Percentiles rank a stretch among this genome's conserved stretches.
These are phyloP conservation scores for Trichogramma pretiosum DNA, from an alignment of 1,140 invertebrate genomes.

Conservation along the genomic window DNA sequence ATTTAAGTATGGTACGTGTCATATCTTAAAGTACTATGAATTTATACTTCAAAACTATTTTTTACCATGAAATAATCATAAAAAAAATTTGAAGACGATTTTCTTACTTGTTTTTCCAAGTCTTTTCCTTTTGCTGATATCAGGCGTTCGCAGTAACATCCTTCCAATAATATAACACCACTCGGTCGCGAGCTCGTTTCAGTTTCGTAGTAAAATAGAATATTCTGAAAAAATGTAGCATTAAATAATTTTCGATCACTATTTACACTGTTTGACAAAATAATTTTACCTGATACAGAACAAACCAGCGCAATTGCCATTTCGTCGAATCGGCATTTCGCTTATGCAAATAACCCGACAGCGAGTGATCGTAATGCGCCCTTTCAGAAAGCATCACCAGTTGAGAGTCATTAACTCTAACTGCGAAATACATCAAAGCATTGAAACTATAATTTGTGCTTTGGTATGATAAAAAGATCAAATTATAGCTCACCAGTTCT, in stretches of 20 bases:
- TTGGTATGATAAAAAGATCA: too few species aligned
- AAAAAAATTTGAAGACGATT: too few species aligned
- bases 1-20: too few species aligned
- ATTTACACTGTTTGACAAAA: neutral
- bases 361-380: slow-evolving; percentile 67
- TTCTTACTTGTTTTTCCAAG: slow-evolving; percentile 54
- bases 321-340: slow-evolving; percentile 74
- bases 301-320: slow-evolving; percentile 86
- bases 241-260: neutral
- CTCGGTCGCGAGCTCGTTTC: slow-evolving; percentile 68
- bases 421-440: slow-evolving; percentile 27
- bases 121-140: slow-evolving; percentile 49
- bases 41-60: too few species aligned
- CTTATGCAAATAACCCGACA: slow-evolving; percentile 77
- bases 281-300: slow-evolving; percentile 72
- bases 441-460: neutral
- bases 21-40: too few species aligned
- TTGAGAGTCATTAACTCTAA: slow-evolving; percentile 73
- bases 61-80: too few species aligned
- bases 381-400: slow-evolving; percentile 76
- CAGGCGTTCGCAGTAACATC: slow-evolving; percentile 79
- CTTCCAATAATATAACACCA: slow-evolving; percentile 78
- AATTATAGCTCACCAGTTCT: slow-evolving; percentile 45
- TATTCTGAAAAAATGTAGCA: slow-evolving; percentile 53
- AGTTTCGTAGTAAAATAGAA: slow-evolving; percentile 85